phyloP scores from a whole-genome alignment of 2,888 invertebrate species.

The Diadegma fenestrale region DNA sequence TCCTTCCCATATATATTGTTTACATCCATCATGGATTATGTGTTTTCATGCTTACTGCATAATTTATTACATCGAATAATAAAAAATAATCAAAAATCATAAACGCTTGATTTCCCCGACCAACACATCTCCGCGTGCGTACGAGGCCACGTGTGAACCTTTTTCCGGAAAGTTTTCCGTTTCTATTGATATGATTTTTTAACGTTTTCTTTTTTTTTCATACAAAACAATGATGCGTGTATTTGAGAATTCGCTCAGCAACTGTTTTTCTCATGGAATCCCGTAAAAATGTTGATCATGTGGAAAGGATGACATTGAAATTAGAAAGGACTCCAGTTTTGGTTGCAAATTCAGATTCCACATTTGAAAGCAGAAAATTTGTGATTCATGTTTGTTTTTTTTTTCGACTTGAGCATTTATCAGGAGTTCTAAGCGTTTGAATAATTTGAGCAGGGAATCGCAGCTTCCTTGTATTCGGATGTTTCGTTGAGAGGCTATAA shows the following conservation, averaged over 20 bases:
- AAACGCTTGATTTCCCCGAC: no score
- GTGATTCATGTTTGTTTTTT: neutral
- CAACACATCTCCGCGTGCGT: neutral
- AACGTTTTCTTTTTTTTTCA: neutral
- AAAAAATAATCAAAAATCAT: neutral
- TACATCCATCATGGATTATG: constrained; percentile 35
- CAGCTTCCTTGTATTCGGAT: constrained; percentile 1
- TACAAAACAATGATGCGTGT: neutral
- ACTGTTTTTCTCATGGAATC: neutral
- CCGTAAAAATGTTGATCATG: neutral
- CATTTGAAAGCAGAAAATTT: neutral
- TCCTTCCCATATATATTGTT: constrained; percentile 3
- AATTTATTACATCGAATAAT: neutral
- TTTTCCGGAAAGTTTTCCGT: neutral
- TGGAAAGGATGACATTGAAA: neutral
- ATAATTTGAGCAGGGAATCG: neutral
- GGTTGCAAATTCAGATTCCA: constrained; percentile 1
- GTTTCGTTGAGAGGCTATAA: neutral
- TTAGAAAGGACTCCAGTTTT: neutral
- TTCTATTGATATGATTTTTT: neutral
- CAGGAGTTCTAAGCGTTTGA: neutral
- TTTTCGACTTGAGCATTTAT: neutral
- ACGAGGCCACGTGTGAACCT: neutral
- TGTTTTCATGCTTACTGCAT: constrained; percentile 1
- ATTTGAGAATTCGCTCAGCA: neutral